Evolutionary conservation across 2,113 vertebrate species (phyloP), one percentile per base, ranked within the genome.

Genomic region (Aspiorhynchus laticeps): DNA sequence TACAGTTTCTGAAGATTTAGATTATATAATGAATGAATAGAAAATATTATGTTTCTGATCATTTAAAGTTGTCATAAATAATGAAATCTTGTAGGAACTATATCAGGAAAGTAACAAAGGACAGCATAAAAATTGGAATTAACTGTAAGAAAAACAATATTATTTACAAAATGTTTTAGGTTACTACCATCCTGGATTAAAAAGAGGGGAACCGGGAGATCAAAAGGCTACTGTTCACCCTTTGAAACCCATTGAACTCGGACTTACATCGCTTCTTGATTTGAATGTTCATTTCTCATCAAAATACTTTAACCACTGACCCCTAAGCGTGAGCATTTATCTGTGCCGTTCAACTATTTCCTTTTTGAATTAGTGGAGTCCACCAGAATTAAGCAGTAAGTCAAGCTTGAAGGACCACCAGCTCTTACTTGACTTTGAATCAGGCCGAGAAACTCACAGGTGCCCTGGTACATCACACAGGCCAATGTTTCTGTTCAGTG

Each of bases 271-370:
- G 43, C 28, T 80, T 71, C 38, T 59, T n/a, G 79, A 56, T 84
- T 67, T 86, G n/a, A 63, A 71, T 87, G 17, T 53, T 87, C 86
- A 81, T 69, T 88, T 89, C 73, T 81, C 71, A 84, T 56, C 83
- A 75, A 90, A 87, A 87, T 83, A 83, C 82, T 78, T 90, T 86
- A 5, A 28, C 67, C 71, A 43, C 73, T 41, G 17, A 67, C 67
- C 76, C 28, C 59, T 84, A 36, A 84, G 48, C 24, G 31, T 82
- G 31, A 36, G 84, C 48, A 78, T 81, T 88, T 61, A 85, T 88
- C n/a, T 53, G 75, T 5, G 0, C 53, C 59, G 59, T 81, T 38
- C 46, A 82, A 51, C 43, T 75, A 53, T 59, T 77, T 26, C 82
- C 80, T 73, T 17, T 67, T 15, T 67, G 31, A 83, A 73, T 63